Conservation (phyloP, 2,888 invertebrate genomes). For the Seira ritae region DNA sequence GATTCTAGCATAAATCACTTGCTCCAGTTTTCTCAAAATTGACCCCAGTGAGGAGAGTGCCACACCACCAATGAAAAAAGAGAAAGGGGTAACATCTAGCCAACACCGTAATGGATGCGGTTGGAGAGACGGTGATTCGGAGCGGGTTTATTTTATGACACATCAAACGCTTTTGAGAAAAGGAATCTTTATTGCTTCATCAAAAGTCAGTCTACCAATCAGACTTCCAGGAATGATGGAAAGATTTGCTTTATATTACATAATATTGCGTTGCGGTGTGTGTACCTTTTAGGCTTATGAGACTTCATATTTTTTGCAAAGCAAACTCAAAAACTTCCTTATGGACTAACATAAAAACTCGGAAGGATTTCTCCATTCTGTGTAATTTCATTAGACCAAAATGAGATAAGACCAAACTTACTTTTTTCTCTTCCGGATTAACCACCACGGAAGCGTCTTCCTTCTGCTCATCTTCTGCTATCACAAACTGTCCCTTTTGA, state of each 20-base stretch:
- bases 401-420: slow-evolving; percentile 58
- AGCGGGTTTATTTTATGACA: background rate
- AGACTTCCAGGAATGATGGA: no score
- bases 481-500: slow-evolving; percentile 93
- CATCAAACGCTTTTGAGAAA: slow-evolving; percentile 35
- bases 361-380: no score
- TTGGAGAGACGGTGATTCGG: background rate
- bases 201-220: background rate
- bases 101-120: background rate
- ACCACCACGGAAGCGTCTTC: slow-evolving; percentile 88
- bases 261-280: no score
- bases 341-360: no score
- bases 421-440: slow-evolving; percentile 76
- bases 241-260: no score
- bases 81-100: background rate
- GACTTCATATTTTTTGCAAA: no score
- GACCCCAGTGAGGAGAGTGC: background rate
- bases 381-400: background rate
- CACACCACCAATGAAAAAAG: background rate
- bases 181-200: slow-evolving; percentile 27
- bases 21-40: background rate
- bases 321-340: no score
- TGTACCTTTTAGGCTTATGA: no score
- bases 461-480: slow-evolving; percentile 87
- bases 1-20: background rate